Evolutionary conservation across 2,888 invertebrate species (phyloP).

Genomic region (Cotesia congregata): DNA sequence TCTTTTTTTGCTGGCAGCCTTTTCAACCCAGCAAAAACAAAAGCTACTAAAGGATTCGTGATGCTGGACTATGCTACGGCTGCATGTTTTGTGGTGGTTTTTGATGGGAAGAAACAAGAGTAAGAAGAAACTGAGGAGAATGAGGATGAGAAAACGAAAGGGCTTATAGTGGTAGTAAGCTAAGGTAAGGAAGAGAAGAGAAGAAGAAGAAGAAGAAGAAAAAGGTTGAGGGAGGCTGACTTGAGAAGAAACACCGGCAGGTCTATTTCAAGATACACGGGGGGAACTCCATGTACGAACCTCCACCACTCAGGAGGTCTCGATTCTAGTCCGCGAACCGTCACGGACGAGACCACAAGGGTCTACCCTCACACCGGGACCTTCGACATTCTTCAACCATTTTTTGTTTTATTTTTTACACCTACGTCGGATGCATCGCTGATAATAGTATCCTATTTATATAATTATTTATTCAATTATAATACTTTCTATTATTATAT

Average conservation of each 20-base stretch:
- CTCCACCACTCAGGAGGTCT: constrained; percentile 30
- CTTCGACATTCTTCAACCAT: constrained; percentile 26
- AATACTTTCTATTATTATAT: no score
- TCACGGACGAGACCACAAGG: constrained; percentile 33
- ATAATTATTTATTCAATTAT: neutral
- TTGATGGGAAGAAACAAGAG: neutral
- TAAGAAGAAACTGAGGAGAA: constrained; percentile 20
- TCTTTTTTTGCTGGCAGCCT: neutral
- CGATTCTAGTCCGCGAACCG: constrained; percentile 34
- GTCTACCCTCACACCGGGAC: constrained; percentile 12
- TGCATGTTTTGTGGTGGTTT: neutral
- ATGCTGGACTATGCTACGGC: neutral
- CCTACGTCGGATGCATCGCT: neutral
- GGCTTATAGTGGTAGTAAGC: neutral
- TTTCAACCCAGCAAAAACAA: neutral
- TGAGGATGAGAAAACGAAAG: constrained; percentile 4
- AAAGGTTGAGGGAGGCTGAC: constrained; percentile 15
- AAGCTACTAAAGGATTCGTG: neutral
- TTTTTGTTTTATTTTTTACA: constrained; percentile 23
- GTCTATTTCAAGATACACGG: constrained; percentile 39
- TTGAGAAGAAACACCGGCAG: constrained; percentile 9
- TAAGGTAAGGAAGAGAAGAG: constrained; percentile 5
- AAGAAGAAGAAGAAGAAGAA: neutral
- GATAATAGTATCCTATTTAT: neutral
- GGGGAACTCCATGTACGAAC: constrained; percentile 37